phyloP scores from a whole-genome alignment of 2,113 vertebrate species.

The Cyphomyrus plagiostoma region DNA sequence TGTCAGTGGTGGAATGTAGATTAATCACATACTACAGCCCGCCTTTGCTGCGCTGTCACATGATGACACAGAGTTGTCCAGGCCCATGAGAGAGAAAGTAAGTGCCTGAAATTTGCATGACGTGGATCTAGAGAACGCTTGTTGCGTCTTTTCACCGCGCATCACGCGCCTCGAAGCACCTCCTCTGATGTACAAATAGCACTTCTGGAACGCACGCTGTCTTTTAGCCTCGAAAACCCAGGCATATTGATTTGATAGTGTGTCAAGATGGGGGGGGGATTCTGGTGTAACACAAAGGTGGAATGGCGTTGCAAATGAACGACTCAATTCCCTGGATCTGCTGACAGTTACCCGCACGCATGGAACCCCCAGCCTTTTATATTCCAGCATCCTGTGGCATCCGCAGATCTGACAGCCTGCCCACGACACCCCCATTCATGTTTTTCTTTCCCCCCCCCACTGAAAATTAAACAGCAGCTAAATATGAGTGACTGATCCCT shows the following conservation, averaged over 20 bases:
- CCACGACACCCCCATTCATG: conserved; percentile 20
- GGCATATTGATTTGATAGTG: conserved; percentile 24
- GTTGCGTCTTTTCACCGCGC: background rate
- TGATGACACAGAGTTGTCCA: background rate
- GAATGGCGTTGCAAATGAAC: conserved; percentile 16
- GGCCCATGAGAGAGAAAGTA: background rate
- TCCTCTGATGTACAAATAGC: conserved; percentile 17
- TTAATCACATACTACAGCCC: background rate
- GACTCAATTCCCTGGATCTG: background rate
- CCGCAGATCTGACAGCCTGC: conserved; percentile 21
- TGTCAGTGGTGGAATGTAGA: background rate
- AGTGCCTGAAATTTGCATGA: background rate
- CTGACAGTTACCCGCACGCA: conserved; percentile 4
- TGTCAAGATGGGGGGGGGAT: background rate
- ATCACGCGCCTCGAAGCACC: background rate
- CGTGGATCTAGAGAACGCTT: background rate
- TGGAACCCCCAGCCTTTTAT: background rate
- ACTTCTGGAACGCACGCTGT: background rate
- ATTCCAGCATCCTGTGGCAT: background rate
- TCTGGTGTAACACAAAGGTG: background rate
- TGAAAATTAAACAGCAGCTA: conserved; percentile 27
- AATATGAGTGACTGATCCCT: background rate
- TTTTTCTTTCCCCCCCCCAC: conserved; percentile 1
- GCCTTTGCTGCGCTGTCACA: background rate
- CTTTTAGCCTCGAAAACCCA: background rate